Evolutionary conservation across 1,140 invertebrate species (phyloP).

Genomic region (Cydia fagiglandana): DNA sequence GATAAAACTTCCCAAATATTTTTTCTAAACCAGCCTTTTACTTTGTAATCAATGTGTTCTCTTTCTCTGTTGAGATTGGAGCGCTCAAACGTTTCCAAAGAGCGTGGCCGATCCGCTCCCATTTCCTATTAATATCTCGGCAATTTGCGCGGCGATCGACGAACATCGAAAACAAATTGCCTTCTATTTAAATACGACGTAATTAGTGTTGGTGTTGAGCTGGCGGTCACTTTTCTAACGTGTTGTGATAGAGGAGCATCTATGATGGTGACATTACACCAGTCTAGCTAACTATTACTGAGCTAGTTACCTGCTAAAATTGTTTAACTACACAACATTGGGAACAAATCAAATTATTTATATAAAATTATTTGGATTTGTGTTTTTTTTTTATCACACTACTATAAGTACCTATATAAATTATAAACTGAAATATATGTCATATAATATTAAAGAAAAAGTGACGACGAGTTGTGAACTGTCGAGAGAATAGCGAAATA

Average conservation of each 20-base stretch:
- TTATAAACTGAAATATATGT: too few species aligned
- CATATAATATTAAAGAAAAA: too few species aligned
- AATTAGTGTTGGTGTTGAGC: neutral
- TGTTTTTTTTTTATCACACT: too few species aligned
- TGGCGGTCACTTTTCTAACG: neutral
- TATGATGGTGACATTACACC: neutral
- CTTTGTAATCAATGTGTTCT: neutral
- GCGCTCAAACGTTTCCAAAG: neutral
- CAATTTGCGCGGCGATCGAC: constrained; percentile 17
- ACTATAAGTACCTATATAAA: too few species aligned
- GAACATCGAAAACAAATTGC: constrained; percentile 16
- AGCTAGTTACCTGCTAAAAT: too few species aligned
- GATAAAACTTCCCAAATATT: too few species aligned
- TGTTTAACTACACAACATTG: too few species aligned
- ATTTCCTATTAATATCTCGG: constrained; percentile 13
- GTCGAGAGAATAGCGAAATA: too few species aligned
- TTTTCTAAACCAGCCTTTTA: neutral
- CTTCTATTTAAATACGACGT: constrained; percentile 14
- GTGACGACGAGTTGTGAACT: too few species aligned
- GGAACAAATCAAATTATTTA: too few species aligned
- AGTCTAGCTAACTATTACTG: too few species aligned
- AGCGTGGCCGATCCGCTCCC: neutral
- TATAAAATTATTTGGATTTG: too few species aligned
- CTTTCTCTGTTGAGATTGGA: neutral
- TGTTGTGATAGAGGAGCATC: neutral